Conservation (phyloP, 2,888 invertebrate species). For the Nephrotoma flavescens region DNA sequence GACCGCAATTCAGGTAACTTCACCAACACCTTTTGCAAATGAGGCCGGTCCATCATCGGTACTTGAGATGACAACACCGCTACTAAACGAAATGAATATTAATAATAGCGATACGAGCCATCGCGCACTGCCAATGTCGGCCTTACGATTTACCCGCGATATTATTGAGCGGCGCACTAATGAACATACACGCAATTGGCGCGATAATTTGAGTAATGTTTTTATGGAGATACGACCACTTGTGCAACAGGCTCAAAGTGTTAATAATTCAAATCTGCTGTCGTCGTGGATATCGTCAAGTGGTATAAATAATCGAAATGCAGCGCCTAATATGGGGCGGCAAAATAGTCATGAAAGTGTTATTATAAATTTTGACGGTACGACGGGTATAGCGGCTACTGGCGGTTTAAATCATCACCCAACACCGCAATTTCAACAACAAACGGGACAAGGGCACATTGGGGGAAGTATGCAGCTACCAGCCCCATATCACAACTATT, state of each 20-base stretch:
- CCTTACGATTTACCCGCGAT: conserved; percentile 2
- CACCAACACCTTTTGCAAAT: neutral
- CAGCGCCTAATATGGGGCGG: neutral
- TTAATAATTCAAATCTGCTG: conserved; percentile 1
- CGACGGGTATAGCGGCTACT: neutral
- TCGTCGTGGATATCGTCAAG: conserved; percentile 1
- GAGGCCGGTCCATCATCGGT: neutral
- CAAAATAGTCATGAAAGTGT: neutral
- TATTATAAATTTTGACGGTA: conserved; percentile 6
- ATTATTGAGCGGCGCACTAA: neutral
- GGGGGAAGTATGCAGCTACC: neutral
- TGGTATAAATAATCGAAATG: neutral
- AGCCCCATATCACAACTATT: neutral
- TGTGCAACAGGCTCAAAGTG: conserved; percentile 8
- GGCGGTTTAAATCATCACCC: neutral
- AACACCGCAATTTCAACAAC: neutral
- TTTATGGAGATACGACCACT: conserved; percentile 9
- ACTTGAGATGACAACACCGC: neutral
- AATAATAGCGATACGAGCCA: neutral
- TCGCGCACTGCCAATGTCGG: neutral
- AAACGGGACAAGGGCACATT: neutral
- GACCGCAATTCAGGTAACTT: neutral
- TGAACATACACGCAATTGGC: conserved; percentile 6
- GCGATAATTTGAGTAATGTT: conserved; percentile 8
- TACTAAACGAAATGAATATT: neutral